Evolutionary conservation across 2,888 invertebrate species (phyloP).

Genomic region (Heliothis peltigera): DNA sequence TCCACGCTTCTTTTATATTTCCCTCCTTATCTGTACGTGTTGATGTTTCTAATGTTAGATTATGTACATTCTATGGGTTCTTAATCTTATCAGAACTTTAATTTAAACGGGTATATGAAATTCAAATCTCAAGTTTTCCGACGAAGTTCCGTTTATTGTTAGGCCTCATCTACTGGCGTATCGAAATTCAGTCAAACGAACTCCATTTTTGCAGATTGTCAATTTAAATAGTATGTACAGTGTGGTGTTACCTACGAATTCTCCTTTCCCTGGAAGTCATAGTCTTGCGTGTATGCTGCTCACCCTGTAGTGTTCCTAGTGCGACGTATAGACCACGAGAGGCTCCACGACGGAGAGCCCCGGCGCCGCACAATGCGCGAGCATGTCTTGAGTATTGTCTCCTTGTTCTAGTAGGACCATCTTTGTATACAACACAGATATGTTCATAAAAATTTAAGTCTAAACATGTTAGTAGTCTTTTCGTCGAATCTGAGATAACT

Average conservation of each 20-base stretch:
- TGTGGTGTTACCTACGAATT: constrained; percentile 53
- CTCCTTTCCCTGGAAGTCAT: constrained; percentile 31
- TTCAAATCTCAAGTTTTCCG: constrained; percentile 33
- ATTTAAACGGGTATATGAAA: constrained; percentile 21
- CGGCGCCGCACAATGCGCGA: constrained; percentile 54
- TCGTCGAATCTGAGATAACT: constrained; percentile 89
- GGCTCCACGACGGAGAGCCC: constrained; percentile 16
- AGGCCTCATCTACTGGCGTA: constrained; percentile 37
- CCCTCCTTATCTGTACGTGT: constrained; percentile 45
- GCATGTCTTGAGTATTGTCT: constrained; percentile 83
- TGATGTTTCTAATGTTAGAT: constrained; percentile 25
- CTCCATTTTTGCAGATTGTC: constrained; percentile 33
- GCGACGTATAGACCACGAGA: constrained; percentile 7
- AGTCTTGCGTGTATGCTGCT: constrained; percentile 29
- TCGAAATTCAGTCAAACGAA: constrained; percentile 25
- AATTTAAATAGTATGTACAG: constrained; percentile 48
- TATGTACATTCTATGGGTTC: constrained; percentile 23
- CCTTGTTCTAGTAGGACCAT: constrained; percentile 82
- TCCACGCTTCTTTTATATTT: constrained; percentile 37
- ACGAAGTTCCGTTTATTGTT: constrained; percentile 37
- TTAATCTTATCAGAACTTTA: constrained; percentile 35
- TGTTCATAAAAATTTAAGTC: constrained; percentile 88
- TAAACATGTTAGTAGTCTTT: constrained; percentile 88
- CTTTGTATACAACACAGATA: constrained; percentile 87
- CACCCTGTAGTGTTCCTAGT: constrained; percentile 23